A percentile compares a stretch with the other conserved stretches of the same genome.
phyloP scores from a whole-genome alignment of 2,888 invertebrate species.

The Scelioninae gen. 2 region DNA sequence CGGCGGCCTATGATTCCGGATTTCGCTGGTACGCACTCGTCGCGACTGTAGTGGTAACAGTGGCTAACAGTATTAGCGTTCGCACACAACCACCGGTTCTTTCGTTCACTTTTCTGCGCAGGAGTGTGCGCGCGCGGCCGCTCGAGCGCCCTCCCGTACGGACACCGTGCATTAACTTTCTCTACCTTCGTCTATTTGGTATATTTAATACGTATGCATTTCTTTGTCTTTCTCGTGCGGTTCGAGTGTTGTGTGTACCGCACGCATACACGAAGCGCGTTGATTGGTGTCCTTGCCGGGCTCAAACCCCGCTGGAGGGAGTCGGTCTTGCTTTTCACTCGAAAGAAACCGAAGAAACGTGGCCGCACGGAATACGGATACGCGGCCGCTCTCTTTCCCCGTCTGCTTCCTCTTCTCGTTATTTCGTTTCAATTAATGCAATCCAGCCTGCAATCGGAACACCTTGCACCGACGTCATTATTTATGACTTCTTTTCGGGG shows the following conservation, averaged over 20 bases:
- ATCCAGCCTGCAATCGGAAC: no score
- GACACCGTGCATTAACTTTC: neutral
- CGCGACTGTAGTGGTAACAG: conserved; percentile 40
- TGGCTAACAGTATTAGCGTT: conserved; percentile 28
- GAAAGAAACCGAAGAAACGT: no score
- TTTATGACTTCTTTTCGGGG: no score
- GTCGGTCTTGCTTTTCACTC: conserved; percentile 32
- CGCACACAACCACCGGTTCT: conserved; percentile 8
- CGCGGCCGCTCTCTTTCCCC: conserved; percentile 2
- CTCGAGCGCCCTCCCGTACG: neutral
- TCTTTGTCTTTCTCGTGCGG: neutral
- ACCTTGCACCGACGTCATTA: no score
- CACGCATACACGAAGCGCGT: conserved; percentile 7
- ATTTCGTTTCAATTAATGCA: no score
- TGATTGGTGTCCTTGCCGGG: conserved; percentile 45
- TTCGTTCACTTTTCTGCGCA: conserved; percentile 31
- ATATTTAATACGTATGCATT: no score
- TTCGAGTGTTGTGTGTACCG: neutral
- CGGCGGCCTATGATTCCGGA: conserved; percentile 17
- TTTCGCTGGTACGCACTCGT: conserved; percentile 31
- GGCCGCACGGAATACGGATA: no score
- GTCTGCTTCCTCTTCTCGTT: no score
- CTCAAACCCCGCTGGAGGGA: conserved; percentile 30
- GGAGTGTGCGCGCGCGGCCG: conserved; percentile 3
- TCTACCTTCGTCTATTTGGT: neutral